These are phyloP conservation scores for Solea senegalensis DNA, from an alignment of 2,113 vertebrate genomes.

Conservation along the genomic window DNA sequence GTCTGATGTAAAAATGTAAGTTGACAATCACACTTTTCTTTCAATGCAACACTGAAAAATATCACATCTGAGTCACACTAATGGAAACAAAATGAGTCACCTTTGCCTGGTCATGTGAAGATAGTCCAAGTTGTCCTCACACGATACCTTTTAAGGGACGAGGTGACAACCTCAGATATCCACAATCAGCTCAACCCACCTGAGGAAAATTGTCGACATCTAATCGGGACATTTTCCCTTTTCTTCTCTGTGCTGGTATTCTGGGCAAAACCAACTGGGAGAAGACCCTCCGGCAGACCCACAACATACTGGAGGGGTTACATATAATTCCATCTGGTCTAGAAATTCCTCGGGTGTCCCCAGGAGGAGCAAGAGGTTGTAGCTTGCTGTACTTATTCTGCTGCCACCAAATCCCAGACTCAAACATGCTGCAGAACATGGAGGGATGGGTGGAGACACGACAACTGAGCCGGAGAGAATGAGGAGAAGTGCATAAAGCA, in stretches of 20 bases:
- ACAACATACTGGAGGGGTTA: constrained; percentile 34
- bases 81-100: neutral
- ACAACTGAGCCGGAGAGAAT: neutral
- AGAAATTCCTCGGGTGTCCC: constrained; percentile 17
- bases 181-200: constrained; percentile 4
- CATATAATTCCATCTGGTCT: constrained; percentile 20
- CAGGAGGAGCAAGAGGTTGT: constrained; percentile 34
- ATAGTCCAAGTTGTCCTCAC: no score
- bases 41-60: no score
- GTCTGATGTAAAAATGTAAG: no score
- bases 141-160: neutral
- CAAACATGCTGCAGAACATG: neutral
- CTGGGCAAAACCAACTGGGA: constrained; percentile 13
- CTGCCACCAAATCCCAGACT: neutral
- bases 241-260: constrained; percentile 29
- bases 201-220: constrained; percentile 8
- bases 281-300: constrained; percentile 17
- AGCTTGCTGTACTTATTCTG: neutral
- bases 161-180: neutral
- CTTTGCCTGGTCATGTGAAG: no score
- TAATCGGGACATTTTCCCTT: constrained; percentile 35
- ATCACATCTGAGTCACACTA: neutral
- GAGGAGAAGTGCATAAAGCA: neutral
- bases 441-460: neutral
- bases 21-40: no score